Evolutionary conservation across 2,113 vertebrate species (phyloP), one percentile per base, ranked within the genome.

Genomic region (Ardeotis arabs): DNA sequence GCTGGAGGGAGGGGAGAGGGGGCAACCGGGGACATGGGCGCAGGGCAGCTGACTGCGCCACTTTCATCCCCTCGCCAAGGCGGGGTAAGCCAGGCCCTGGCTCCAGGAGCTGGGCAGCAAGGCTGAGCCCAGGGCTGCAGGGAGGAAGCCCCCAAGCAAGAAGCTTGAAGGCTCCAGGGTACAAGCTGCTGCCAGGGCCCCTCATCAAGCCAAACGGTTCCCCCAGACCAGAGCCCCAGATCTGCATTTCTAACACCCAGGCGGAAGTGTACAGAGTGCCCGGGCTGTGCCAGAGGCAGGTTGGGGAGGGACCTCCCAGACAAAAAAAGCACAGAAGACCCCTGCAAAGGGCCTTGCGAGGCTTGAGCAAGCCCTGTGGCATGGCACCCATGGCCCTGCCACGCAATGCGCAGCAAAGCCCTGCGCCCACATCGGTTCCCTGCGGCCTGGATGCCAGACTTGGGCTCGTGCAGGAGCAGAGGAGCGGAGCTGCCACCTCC

Each of bases 381-480:
- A 2, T 0, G 3, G 60, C 10, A 12, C n/a, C 58, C 2, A 0
- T 7, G 10, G 29, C 28, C 28, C 16, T 23, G 33, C 31, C 12
- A 1, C 2, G 35, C 28, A 27, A 27, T 2, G 52, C 1, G 3
- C 21, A 31, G 37, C 22, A 10, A 8, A 73, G 44, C 31, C 24
- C 50, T 24, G 29, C 8, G n/a, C 50, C 41, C 45, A 1, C 12
- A 0, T 0, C 0, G 27, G 8, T 17, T 20, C 18, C 37, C 14
- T 58, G 25, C 27, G 29, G 67, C 29, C 22, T 33, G 62, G 44
- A 12, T 52, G 53, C 45, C 0, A 1, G 52, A 16, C 14, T 23
- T 1, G 1, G 31, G 37, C 45, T 11, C 12, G 2, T 1, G 7
- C 17, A 2, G 14, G 23, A 19, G 24, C 60, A 59, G 87, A 2